These are phyloP conservation scores for Baronia brevicornis DNA, from an alignment of 2,888 invertebrate species.

Conservation along the genomic window DNA sequence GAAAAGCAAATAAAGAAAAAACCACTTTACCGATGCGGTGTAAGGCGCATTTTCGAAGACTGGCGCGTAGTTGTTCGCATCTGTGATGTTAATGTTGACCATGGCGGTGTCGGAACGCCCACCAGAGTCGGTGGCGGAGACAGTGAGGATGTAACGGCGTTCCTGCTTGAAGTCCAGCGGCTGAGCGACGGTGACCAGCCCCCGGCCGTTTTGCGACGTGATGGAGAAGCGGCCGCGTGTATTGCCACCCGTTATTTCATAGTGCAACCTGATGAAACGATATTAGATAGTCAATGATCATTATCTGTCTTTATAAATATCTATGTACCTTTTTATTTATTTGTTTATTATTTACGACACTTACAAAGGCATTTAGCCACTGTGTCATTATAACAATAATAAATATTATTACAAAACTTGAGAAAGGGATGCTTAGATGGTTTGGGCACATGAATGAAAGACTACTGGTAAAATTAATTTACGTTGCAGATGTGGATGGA, in stretches of 20 bases:
- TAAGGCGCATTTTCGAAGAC: conserved; percentile 96
- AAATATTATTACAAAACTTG: too few relatives aligned
- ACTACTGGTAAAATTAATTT: too few relatives aligned
- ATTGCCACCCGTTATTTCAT: conserved; percentile 90
- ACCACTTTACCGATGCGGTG: conserved; percentile 84
- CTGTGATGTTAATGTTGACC: conserved; percentile 93
- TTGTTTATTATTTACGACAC: too few relatives aligned
- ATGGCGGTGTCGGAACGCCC: conserved; percentile 91
- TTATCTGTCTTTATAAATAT: too few relatives aligned
- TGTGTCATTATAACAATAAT: too few relatives aligned
- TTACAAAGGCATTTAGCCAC: too few relatives aligned
- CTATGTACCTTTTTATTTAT: too few relatives aligned
- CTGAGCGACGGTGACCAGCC: conserved; percentile 90
- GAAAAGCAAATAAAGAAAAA: conserved; percentile 11
- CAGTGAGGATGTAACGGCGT: conserved; percentile 88
- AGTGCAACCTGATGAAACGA: conserved; percentile 83
- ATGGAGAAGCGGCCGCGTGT: conserved; percentile 91
- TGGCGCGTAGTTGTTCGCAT: conserved; percentile 95
- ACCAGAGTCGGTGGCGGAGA: conserved; percentile 92
- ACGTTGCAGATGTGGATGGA: too few relatives aligned
- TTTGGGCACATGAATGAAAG: too few relatives aligned
- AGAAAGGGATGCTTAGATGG: too few relatives aligned
- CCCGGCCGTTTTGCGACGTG: conserved; percentile 91
- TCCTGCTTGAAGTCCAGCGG: conserved; percentile 95
- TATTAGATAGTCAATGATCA: too few relatives aligned